A percentile compares a stretch with the other conserved stretches of the same genome.
phyloP scores from a whole-genome alignment of 2,797 vertebrate species.

The Takifugu rubripes region DNA sequence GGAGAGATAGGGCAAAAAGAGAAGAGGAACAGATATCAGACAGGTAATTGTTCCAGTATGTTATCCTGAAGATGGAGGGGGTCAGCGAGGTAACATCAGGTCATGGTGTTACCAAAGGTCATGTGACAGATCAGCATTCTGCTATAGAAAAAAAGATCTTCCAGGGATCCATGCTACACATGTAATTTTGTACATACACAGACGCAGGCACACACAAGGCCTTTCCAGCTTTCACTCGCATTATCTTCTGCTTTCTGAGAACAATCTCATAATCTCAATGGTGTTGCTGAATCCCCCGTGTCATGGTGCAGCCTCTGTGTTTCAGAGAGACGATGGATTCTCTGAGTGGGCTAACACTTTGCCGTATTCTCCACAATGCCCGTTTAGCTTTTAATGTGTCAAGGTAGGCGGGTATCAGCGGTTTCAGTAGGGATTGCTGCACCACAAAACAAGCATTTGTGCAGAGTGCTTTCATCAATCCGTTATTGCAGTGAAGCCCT shows the following conservation, averaged over 20 bases:
- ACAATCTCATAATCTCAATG: conserved; percentile 17
- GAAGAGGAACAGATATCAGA: no score
- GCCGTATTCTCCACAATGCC: conserved; percentile 27
- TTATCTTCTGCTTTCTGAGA: conserved; percentile 24
- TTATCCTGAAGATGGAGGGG: background rate
- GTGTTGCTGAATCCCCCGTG: conserved; percentile 15
- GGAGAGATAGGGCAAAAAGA: no score
- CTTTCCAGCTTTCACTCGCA: conserved; percentile 16
- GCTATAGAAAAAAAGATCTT: conserved; percentile 9
- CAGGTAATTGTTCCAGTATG: no score
- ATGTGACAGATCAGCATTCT: conserved; percentile 10
- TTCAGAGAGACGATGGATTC: conserved; percentile 12
- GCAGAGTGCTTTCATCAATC: conserved; percentile 29
- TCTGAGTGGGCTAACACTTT: conserved; percentile 39
- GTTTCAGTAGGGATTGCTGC: conserved; percentile 26
- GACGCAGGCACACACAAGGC: conserved; percentile 6
- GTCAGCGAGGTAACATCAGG: conserved; percentile 8
- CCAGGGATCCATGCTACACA: background rate
- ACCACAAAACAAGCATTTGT: conserved; percentile 26
- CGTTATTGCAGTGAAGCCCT: conserved; percentile 34
- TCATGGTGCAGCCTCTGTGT: conserved; percentile 9
- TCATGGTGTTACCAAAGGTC: conserved; percentile 10
- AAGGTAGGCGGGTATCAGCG: conserved; percentile 40
- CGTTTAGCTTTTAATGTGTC: conserved; percentile 43
- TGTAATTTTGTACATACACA: background rate